Base-by-base conservation (phyloP, 2,888 invertebrate species). In the Carterocephalus palaemon region DNA sequence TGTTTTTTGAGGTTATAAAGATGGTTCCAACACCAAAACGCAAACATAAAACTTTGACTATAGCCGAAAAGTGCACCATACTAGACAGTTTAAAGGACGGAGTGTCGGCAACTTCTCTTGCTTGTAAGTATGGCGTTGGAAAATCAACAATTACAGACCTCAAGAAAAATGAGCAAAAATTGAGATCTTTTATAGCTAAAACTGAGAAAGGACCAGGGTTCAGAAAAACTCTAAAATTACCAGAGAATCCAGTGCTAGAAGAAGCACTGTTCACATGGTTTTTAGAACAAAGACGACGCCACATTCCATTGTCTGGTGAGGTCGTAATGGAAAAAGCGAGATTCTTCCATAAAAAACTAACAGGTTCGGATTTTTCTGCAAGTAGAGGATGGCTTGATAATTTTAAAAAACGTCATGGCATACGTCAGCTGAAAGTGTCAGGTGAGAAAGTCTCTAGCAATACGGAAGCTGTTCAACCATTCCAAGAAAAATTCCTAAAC, bases 391-490 rank as follows among this genome's bases (percentile, higher is more conserved):
- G 58, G 58, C 49, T 59, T 40, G 57, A 59, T 47, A 36, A 40
- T 43, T 57, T 59, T 8, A 59, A 60, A 56, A 56, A 34, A 40
- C 54, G 57, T 48, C 47, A 53, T 53, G 59, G 57, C 40, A 57
- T 58, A 51, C 54, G 56, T 52, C 48, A 52, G 32, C 40, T 51
- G 47, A 52, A 47, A 28, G 46, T 49, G 19, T 46, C 54, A 46
- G 56, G 50, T 40, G 52, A 55, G 8, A 52, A 54, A 54, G 46
- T 54, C 46, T 57, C 52, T 51, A 55, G 48, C n/a, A 49, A 55
- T 52, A 40, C 46, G 16, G 38, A 45, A 47, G 40, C 48, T 38
- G 48, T 55, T 45, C 48, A 55, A 37, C 54, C 51, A 2, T 57
- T 57, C 51, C 50, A 56, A 50, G 43, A 46, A 45, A 56, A 46